Evolutionary conservation across 2,888 invertebrate genomes (phyloP), one percentile per base, ranked within the genome.

Genomic region (Metacarcinus magister): DNA sequence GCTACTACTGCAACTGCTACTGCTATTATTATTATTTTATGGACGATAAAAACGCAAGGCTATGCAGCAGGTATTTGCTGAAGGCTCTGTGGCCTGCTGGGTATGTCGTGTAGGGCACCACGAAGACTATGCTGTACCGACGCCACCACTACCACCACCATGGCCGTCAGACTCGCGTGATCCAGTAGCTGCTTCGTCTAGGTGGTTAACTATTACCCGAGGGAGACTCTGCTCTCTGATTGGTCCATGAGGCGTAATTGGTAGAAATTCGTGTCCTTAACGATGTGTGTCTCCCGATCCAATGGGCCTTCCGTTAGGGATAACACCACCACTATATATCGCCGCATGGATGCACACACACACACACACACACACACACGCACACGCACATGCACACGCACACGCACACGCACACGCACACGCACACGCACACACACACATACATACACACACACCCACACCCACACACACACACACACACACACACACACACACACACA

Each of bases 261-360:
- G 82, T 32, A 32, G 82, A 82, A 13, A 32, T 82, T 82, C 82
- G 82, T 82, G 82, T 82, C 82, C 82, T 32, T 32, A 82, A 82
- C 82, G 82, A 32, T 32, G 32, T 82, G 13, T 82, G 82, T 23
- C 32, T 8, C 82, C 82, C 8, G 0, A 10, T n/a, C 82, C 82
- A 32, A 32, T 8, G 32, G 32, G 28, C 0, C 28, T 28, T 32
- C 82, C 32, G 32, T 5, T 13, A 82, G 32, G 32, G 3, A 23
- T 67, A 67, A 1, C 67, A 67, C 67, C 67, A 3, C 67, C 67
- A 67, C 67, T 13, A 8, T 8, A 54, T 13, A 54, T 13, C 7
- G n/a, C n/a, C n/a, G n/a, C n/a, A n/a, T n/a, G n/a, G n/a, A n/a
- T n/a, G n/a, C n/a, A n/a, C n/a, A n/a, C 54, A 54, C 54, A 54